A percentile compares a stretch with the other conserved stretches of the same genome.
phyloP scores from a whole-genome alignment of 2,888 invertebrate genomes.

The Diaperis boleti region DNA sequence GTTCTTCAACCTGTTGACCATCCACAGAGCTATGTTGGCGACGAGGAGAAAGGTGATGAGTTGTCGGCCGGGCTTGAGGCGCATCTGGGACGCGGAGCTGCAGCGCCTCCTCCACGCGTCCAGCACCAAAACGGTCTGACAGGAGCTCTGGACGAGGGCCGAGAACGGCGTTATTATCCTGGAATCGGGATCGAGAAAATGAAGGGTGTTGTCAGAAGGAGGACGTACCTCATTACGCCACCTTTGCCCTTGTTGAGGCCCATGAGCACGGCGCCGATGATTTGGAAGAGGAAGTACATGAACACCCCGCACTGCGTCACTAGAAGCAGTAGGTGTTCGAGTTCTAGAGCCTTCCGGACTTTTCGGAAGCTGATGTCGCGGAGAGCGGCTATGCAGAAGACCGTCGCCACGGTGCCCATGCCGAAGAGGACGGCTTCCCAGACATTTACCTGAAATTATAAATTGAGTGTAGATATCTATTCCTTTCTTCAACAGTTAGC shows the following conservation, averaged over 20 bases:
- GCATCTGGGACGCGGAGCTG: constrained; percentile 74
- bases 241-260: constrained; percentile 63
- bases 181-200: constrained; percentile 12
- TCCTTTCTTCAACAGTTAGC: too few relatives aligned
- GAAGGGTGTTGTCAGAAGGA: not conserved
- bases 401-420: constrained; percentile 51
- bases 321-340: constrained; percentile 84
- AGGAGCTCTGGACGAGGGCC: constrained; percentile 80
- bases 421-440: constrained; percentile 59
- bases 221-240: constrained; percentile 51
- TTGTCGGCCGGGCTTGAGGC: constrained; percentile 84
- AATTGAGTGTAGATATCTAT: too few relatives aligned
- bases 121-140: constrained; percentile 81
- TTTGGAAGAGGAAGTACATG: constrained; percentile 85
- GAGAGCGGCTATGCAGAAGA: constrained; percentile 50
- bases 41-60: constrained; percentile 85
- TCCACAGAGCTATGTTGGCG: constrained; percentile 85
- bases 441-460: constrained; percentile 70
- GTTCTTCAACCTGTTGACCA: constrained; percentile 84
- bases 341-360: constrained; percentile 61
- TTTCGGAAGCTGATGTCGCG: constrained; percentile 50
- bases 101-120: constrained; percentile 81
- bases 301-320: constrained; percentile 89
- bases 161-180: constrained; percentile 77
- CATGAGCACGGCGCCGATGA: constrained; percentile 79